Base-by-base conservation (phyloP, 2,888 invertebrate species). In the Lissonota sp. region DNA sequence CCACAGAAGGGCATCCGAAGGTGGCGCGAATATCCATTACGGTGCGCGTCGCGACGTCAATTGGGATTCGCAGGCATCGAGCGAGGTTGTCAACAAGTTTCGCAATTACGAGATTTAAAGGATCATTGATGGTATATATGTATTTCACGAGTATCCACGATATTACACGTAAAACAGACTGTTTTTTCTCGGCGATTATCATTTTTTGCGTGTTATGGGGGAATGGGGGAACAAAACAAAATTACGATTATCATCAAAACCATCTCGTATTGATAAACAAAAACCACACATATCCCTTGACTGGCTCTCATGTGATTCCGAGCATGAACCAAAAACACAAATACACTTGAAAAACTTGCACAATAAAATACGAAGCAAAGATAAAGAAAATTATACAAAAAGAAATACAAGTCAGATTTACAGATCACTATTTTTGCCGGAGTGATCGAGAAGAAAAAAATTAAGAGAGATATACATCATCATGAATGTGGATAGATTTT, bases 61-160 rank as follows among this genome's bases (percentile, higher is more conserved):
- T 79, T 96, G 96, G 94, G 95, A 95, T 88, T 94, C 95, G 69
- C 96, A 97, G 83, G 95, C 96, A 40, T 96, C 96, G 44, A 95
- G 95, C 85, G 97, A 97, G 91, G 96, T 97, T 88, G 96, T 97
- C 93, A 96, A 95, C 93, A 97, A 97, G 93, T 97, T 97, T 93
- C 96, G 97, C 93, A 98, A 98, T 93, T 98, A 98, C 93, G 97
- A 98, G 93, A 97, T 98, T 92, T 98, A 97, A 96, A 88, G 70
- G 57, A 60, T 6, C 60, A 39, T 55, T 7, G 40, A 7, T 14
- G 2, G 10, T 26, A n/a, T n/a, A n/a, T n/a, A n/a, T n/a, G 26
- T 26, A 1, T 26, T 1, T 26, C 26, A 26, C 26, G 26, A 1
- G 26, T 26, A 26, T 3, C 26, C 26, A 26, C 26, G 26, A 26